Evolutionary conservation across 2,113 vertebrate species (phyloP).

Genomic region (Pantherophis guttatus): DNA sequence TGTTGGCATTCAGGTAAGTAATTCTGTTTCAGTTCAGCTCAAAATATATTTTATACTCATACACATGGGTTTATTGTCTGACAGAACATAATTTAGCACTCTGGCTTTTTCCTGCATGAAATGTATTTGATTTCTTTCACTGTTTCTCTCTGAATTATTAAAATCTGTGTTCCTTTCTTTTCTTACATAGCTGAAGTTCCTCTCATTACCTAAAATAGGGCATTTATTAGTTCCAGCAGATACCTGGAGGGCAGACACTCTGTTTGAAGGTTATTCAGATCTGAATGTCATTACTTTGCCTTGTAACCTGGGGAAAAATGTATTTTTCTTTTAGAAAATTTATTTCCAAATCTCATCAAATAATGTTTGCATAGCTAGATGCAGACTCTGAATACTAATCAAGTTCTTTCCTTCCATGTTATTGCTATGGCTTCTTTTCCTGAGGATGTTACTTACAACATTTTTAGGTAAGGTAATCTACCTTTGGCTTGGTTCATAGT

Average conservation of each 20-base stretch:
- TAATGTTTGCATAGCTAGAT: background rate
- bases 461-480: background rate
- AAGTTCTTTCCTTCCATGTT: background rate
- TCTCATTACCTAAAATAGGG: slow-evolving; percentile 1
- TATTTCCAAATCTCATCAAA: background rate
- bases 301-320: background rate
- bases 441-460: background rate
- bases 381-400: background rate
- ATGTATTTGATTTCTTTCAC: slow-evolving; percentile 5
- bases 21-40: background rate
- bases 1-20: background rate
- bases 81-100: background rate
- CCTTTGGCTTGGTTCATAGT: background rate
- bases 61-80: background rate
- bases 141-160: slow-evolving; percentile 10
- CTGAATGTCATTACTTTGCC: slow-evolving; percentile 17
- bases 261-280: slow-evolving; percentile 8
- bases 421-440: background rate
- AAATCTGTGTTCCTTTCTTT: background rate
- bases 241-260: slow-evolving; percentile 12
- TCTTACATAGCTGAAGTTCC: background rate
- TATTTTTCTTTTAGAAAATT: background rate
- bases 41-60: background rate
- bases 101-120: background rate
- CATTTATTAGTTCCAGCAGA: slow-evolving; percentile 7